A percentile compares a stretch with the other conserved stretches of the same genome.
phyloP scores from a whole-genome alignment of 1,140 invertebrate species.

The Pogonomyrmex californicus region DNA sequence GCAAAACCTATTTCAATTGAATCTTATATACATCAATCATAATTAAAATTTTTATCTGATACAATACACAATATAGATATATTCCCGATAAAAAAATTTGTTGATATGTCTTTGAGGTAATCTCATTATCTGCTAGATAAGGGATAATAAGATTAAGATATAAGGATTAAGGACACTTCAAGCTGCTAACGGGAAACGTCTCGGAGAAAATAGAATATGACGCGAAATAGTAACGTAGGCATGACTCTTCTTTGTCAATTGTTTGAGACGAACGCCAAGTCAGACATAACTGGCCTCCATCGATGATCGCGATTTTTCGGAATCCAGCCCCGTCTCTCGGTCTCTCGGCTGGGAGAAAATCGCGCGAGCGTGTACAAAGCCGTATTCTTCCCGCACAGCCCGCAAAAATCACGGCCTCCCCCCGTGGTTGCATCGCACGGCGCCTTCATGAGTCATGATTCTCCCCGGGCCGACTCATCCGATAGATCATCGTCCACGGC shows the following conservation, averaged over 20 bases:
- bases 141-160: constrained; percentile 26
- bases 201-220: constrained; percentile 10
- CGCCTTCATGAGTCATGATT: constrained; percentile 78
- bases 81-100: neutral
- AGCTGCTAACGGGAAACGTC: constrained; percentile 20
- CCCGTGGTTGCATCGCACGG: constrained; percentile 69
- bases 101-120: neutral
- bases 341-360: constrained; percentile 49
- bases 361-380: constrained; percentile 69
- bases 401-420: constrained; percentile 70
- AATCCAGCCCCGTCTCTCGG: constrained; percentile 12
- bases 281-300: constrained; percentile 26
- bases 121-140: neutral
- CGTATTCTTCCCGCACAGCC: constrained; percentile 65
- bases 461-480: constrained; percentile 71
- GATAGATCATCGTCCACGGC: constrained; percentile 81
- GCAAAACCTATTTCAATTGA: neutral
- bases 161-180: constrained; percentile 12
- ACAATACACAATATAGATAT: neutral
- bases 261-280: constrained; percentile 17
- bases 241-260: constrained; percentile 40
- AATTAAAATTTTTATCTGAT: neutral
- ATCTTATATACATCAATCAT: neutral
- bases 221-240: neutral
- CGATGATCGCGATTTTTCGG: constrained; percentile 47